Conservation (phyloP, 2,797 vertebrate genomes). For the Poecilia gillii region DNA sequence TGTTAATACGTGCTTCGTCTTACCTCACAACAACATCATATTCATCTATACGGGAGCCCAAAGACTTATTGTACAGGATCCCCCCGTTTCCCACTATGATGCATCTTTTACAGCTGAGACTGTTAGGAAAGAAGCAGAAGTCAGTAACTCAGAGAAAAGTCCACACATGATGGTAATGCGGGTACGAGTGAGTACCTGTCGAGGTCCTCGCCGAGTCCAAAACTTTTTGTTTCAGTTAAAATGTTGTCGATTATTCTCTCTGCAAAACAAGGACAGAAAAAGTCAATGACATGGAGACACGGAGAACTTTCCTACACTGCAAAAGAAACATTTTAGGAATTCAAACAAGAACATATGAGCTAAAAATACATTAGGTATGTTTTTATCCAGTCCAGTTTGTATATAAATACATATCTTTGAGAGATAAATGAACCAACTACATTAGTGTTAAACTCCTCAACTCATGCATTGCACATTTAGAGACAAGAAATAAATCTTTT, state of each 20-base stretch:
- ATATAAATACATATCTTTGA: constrained; percentile 10
- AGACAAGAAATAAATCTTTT: constrained; percentile 1
- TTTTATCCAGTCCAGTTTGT: constrained; percentile 6
- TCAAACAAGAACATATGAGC: background rate
- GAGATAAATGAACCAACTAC: constrained; percentile 18
- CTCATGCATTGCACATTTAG: constrained; percentile 3
- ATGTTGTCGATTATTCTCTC: constrained; percentile 79
- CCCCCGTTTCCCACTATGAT: constrained; percentile 96
- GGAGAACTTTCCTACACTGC: background rate
- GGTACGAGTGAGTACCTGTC: constrained; percentile 67
- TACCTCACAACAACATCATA: constrained; percentile 96
- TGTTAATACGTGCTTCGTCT: constrained; percentile 52
- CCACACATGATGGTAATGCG: background rate
- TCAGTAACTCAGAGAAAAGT: constrained; percentile 13
- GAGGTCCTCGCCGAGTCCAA: constrained; percentile 68
- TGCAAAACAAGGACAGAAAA: constrained; percentile 35
- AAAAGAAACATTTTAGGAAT: constrained; percentile 1
- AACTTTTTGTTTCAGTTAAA: constrained; percentile 73
- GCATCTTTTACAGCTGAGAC: constrained; percentile 92
- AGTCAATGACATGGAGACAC: constrained; percentile 1
- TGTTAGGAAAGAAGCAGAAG: constrained; percentile 54
- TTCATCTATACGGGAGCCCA: constrained; percentile 93
- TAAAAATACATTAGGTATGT: constrained; percentile 1
- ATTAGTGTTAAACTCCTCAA: background rate
- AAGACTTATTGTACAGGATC: constrained; percentile 94